A percentile compares a stretch with the other conserved stretches of the same genome.
Conservation (phyloP, 2,113 vertebrate species). For the Pangasianodon gigas region DNA sequence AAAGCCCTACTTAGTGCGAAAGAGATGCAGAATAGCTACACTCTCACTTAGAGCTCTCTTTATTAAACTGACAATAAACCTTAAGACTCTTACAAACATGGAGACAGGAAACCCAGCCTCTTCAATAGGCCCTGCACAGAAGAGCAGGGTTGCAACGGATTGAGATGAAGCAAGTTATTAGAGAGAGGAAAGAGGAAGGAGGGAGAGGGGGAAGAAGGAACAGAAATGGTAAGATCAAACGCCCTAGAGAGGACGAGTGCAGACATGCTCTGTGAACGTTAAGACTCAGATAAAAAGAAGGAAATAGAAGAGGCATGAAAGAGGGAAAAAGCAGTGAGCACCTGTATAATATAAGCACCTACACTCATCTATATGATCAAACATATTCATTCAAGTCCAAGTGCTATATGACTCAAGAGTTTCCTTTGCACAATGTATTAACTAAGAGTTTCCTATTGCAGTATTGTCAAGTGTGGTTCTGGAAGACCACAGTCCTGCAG, state of each 20-base stretch:
- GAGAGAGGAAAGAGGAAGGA: conserved; percentile 23
- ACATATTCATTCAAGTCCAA: background rate
- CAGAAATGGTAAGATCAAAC: conserved; percentile 51
- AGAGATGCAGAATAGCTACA: background rate
- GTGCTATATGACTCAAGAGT: background rate
- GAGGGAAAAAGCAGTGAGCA: conserved; percentile 51
- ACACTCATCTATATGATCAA: background rate
- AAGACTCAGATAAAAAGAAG: conserved; percentile 13
- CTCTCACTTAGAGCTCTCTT: background rate
- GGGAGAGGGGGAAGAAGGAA: conserved; percentile 27
- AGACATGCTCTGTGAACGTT: conserved; percentile 38
- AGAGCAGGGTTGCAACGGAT: background rate
- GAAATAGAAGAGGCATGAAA: conserved; percentile 12
- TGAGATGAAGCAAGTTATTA: conserved; percentile 29
- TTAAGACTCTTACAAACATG: background rate
- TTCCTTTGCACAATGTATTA: background rate
- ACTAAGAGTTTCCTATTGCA: background rate
- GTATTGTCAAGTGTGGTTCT: background rate
- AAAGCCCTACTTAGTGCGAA: background rate
- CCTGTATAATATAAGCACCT: background rate
- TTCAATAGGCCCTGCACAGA: background rate
- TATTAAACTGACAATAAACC: background rate
- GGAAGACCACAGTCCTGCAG: background rate
- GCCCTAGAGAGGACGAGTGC: conserved; percentile 50
- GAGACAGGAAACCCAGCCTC: background rate